Base-by-base conservation (phyloP, 2,888 invertebrate species). In the Acanthopleura granulata region DNA sequence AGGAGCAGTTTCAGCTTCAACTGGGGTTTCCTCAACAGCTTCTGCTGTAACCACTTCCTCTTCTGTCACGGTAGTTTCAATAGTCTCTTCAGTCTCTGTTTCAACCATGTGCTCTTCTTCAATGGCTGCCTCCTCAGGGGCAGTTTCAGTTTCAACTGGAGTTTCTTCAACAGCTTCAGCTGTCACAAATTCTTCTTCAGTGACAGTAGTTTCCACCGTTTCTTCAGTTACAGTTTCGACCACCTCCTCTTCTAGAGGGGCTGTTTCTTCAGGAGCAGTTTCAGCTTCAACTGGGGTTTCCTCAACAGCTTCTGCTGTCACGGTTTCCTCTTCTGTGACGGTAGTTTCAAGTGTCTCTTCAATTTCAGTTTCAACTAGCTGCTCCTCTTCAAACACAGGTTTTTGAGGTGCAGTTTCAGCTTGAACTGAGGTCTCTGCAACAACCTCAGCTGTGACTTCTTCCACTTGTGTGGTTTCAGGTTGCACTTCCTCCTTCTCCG, bases 61-160 rank as follows among this genome's bases (percentile, higher is more conserved):
- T 40, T 40, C 40, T 40, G 40, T 51, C n/a, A 29, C 50, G 51
- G 25, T 51, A 22, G 29, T 22, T 72, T 25, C 61, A 30, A 40
- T 12, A 27, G 25, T 85, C 82, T 84, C 85, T 83, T 86, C 87
- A 83, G 82, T 86, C 81, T 83, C 85, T 72, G 80, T 78, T 76
- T 81, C 78, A 66, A 66, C 69, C 16, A 66, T 18, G 1, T 66
- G n/a, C n/a, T n/a, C n/a, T 18, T 25, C 25, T 40, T 40, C 40
- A 40, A 9, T 3, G 62, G 76, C 75, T 66, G 77, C 62, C 72
- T 83, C 81, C 77, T 84, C 85, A 80, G 74, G 82, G 6, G 61
- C 61, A 6, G 61, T 61, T 22, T 61, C 61, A 61, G 25, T 11
- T 12, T 61, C 61, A 22, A 25, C n/a, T 61, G 61, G n/a, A 4